Percentiles rank a stretch among this genome's conserved stretches.
Evolutionary conservation across 2,113 vertebrate species (phyloP).

Genomic region (Hippoglossus stenolepis): DNA sequence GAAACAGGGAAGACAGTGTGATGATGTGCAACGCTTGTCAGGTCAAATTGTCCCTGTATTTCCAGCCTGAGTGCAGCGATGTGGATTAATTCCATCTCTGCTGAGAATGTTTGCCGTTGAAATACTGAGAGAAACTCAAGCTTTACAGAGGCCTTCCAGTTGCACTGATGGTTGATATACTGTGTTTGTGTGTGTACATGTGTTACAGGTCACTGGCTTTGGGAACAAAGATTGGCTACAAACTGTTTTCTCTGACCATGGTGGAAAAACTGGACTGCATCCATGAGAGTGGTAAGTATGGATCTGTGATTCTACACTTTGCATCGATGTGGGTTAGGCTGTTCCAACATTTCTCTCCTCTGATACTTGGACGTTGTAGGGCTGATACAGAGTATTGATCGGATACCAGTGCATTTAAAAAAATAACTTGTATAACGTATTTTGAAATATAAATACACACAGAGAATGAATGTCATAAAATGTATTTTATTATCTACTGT

Average conservation of each 20-base stretch:
- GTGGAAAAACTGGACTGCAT: constrained; percentile 96
- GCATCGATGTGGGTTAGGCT: background rate
- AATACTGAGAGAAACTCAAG: background rate
- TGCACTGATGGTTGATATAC: background rate
- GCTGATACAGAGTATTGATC: no score
- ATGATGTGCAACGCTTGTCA: background rate
- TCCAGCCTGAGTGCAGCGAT: no score
- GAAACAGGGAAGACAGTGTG: background rate
- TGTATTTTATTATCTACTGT: no score
- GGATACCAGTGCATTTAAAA: no score
- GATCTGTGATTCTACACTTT: background rate
- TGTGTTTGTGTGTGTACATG: background rate
- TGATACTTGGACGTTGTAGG: no score
- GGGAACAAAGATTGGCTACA: constrained; percentile 91
- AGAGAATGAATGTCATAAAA: no score
- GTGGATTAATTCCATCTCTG: background rate
- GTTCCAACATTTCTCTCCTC: no score
- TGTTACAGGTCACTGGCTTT: constrained; percentile 89
- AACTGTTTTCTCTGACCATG: constrained; percentile 92
- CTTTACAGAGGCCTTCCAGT: background rate
- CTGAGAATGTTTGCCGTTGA: no score
- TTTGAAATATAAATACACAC: no score
- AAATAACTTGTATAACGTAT: no score
- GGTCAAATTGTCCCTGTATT: background rate
- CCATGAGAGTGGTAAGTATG: constrained; percentile 92